Base-by-base conservation (phyloP, 2,888 invertebrate genomes). In the Scaptomyza caliginosa region DNA sequence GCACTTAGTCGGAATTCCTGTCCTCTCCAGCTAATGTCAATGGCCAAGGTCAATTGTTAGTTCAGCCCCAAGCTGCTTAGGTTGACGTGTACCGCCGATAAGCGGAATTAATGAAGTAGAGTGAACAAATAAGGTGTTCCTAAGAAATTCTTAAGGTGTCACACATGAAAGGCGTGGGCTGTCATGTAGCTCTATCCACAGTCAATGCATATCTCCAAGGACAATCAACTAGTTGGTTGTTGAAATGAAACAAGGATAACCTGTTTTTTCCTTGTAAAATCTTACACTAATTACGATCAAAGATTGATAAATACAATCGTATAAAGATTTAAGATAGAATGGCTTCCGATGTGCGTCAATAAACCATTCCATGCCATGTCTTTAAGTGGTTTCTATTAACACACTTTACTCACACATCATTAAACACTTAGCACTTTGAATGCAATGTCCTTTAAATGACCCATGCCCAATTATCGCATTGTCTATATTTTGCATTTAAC, bases 11-110 rank as follows among this genome's bases (percentile, higher is more conserved):
- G 60, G 67, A 59, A 56, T 63, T 28, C 63, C 13, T 10, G 34
- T 34, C 16, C 26, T 23, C 32, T 50, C 46, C 55, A 32, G 32
- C 52, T 62, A 82, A 82, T 84, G 80, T 85, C 83, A 80, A 76
- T 79, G 67, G 59, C 69, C 87, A 81, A 81, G 81, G 81, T 81
- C 85, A 81, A 67, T 40, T 23, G 57, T 8, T 11, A 54, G 73
- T 32, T 28, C 43, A 59, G 34, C 54, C 49, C 43, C 19, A 38
- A 51, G 7, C 54, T 48, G 39, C 49, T 50, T 16, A 16, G 4
- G 54, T 6, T 67, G 59, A 69, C 78, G 52, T 59, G 45, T 43
- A 58, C 23, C 38, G 36, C 69, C 67, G 87, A 86, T 81, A 84
- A 81, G 81, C 67, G 39, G 55, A 80, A 73, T 80, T 77, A 77